phyloP scores from a whole-genome alignment of 2,888 invertebrate species.

The Toxonevra muliebris region DNA sequence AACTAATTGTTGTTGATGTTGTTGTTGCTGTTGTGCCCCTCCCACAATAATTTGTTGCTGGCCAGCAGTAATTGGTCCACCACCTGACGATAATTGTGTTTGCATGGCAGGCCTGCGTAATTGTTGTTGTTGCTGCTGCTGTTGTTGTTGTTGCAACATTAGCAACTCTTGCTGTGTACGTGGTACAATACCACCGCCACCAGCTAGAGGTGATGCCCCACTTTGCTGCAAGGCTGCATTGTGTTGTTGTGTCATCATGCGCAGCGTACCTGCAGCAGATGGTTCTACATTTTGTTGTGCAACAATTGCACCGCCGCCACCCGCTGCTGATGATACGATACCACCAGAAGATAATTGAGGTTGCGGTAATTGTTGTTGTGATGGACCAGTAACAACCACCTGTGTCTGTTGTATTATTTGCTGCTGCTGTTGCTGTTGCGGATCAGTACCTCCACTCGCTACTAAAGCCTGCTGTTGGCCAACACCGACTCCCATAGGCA shows the following conservation, averaged over 20 bases:
- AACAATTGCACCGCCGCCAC: slow-evolving; percentile 34
- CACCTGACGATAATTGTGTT: slow-evolving; percentile 46
- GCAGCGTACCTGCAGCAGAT: slow-evolving; percentile 76
- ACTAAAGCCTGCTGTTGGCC: slow-evolving; percentile 41
- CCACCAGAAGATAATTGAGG: slow-evolving; percentile 47
- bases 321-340: slow-evolving; percentile 23
- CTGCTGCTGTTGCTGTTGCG: slow-evolving; percentile 46
- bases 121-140: slow-evolving; percentile 66
- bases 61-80: slow-evolving; percentile 47
- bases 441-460: slow-evolving; percentile 40
- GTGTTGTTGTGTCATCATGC: slow-evolving; percentile 87
- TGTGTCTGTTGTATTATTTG: slow-evolving; percentile 59
- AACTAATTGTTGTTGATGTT: slow-evolving; percentile 39
- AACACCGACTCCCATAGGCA: slow-evolving; percentile 55
- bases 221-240: slow-evolving; percentile 70
- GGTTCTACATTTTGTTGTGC: slow-evolving; percentile 63
- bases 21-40: slow-evolving; percentile 30
- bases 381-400: slow-evolving; percentile 41
- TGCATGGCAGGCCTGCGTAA: slow-evolving; percentile 62
- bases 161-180: slow-evolving; percentile 67
- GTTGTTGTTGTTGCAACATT: slow-evolving; percentile 68
- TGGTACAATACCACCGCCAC: slow-evolving; percentile 62
- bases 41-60: slow-evolving; percentile 55
- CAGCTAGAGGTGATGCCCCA: slow-evolving; percentile 35
- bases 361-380: slow-evolving; percentile 52